Evolutionary conservation across 2,888 invertebrate species (phyloP), one percentile per base, ranked within the genome.

Genomic region (Phoronis australis): DNA sequence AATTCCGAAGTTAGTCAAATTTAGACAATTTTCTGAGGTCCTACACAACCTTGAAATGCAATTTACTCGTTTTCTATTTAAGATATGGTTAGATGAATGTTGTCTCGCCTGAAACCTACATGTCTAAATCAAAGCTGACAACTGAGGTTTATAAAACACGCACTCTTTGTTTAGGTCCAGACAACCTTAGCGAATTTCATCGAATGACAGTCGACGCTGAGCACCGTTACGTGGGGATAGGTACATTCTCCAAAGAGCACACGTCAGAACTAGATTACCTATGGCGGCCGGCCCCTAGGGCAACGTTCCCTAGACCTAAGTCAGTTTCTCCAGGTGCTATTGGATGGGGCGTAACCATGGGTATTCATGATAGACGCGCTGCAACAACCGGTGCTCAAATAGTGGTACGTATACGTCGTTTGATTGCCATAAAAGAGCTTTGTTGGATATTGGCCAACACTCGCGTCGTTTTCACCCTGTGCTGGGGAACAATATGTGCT

Each of bases 181-280:
- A 69, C 42, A 65, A 65, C 3, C 54, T 60, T 12, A 47, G 65
- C 26, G 62, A 68, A n/a, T n/a, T n/a, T 42, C 62, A 70, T 35
- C 45, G 63, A 1, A 60, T 66, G n/a, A 57, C 57, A 1, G 61
- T 66, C 3, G 59, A 61, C 4, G 51, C 48, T 4, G 66, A 69
- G 39, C 59, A 63, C 37, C 55, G 65, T 24, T 59, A 61, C 39
- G 59, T 70, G 1, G 69, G 69, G 18, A 66, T 65, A 23, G 66
- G 67, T 1, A 62, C 59, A 6, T 60, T 61, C 60, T 69, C 70
- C 1, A 25, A 38, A 4, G 68, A 69, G 46, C 61, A 61, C 15
- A 66, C 65, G 44, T 61, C 63, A 39, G 66, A 69, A 48, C 52
- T 55, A 4, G 59, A 57, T 37, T 71, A 70, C 48, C 47, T 71